Percentiles rank a stretch among this genome's conserved stretches.
phyloP scores from a whole-genome alignment of 1,140 invertebrate genomes.

The Harpegnathos saltator region DNA sequence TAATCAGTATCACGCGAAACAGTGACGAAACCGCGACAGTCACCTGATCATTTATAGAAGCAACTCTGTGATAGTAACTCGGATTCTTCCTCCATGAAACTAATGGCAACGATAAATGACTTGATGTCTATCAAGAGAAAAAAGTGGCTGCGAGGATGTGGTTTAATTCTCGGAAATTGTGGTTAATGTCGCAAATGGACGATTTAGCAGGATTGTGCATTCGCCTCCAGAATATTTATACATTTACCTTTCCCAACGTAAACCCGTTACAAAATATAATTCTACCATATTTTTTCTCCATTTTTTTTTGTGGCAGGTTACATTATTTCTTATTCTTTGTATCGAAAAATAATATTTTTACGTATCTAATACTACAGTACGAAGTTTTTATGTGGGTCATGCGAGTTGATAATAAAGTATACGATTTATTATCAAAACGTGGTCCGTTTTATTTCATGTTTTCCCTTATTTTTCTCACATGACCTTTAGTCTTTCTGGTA shows the following conservation, averaged over 20 bases:
- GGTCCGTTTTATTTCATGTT: neutral
- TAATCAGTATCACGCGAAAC: neutral
- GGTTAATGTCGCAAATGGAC: slow-evolving; percentile 4
- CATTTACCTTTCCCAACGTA: neutral
- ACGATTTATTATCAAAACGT: neutral
- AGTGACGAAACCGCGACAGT: slow-evolving; percentile 8
- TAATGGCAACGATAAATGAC: slow-evolving; percentile 10
- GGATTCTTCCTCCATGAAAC: slow-evolving; percentile 2
- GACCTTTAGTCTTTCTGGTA: slow-evolving; percentile 2
- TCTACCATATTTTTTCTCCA: neutral
- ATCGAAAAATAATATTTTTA: neutral
- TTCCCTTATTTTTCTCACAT: neutral
- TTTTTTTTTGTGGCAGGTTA: neutral
- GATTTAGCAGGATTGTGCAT: neutral
- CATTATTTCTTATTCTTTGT: neutral
- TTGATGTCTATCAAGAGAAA: neutral
- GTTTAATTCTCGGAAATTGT: slow-evolving; percentile 33
- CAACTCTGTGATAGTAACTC: neutral
- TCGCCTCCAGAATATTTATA: neutral
- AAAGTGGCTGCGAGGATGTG: slow-evolving; percentile 43
- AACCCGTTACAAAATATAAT: neutral
- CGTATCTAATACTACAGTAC: neutral
- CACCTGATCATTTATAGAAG: slow-evolving; percentile 13
- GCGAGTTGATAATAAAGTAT: neutral
- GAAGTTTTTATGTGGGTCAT: neutral